Evolutionary conservation across 2,888 invertebrate species (phyloP).

Genomic region (Plagodis pulveraria): DNA sequence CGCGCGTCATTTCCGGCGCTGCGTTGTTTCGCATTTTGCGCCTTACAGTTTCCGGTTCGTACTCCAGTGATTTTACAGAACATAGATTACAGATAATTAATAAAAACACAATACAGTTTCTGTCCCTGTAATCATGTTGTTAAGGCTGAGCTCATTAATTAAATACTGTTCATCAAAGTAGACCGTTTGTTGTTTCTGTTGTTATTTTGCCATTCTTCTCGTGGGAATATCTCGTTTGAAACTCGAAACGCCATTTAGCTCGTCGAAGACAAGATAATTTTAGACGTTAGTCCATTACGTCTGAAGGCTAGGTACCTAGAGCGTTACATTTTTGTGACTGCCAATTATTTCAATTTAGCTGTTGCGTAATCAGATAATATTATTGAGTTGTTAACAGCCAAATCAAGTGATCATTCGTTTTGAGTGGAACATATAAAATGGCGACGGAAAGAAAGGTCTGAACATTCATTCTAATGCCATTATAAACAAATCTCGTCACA

Average conservation of each 20-base stretch:
- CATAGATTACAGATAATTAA: neutral
- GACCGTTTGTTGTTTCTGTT: conserved; percentile 8
- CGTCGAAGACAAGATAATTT: conserved; percentile 18
- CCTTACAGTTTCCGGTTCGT: conserved; percentile 53
- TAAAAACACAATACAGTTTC: too few species aligned
- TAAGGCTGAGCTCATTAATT: conserved; percentile 6
- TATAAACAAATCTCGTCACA: too few species aligned
- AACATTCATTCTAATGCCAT: too few species aligned
- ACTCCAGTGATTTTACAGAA: conserved; percentile 21
- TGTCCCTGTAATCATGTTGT: conserved; percentile 10
- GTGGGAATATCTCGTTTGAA: conserved; percentile 11
- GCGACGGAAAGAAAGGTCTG: neutral
- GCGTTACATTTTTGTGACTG: conserved; percentile 14
- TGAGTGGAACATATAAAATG: neutral
- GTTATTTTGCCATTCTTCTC: conserved; percentile 8
- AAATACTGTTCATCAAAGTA: conserved; percentile 2
- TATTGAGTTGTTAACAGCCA: conserved; percentile 6
- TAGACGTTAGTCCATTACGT: conserved; percentile 18
- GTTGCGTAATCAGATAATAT: conserved; percentile 9
- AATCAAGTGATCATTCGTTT: neutral
- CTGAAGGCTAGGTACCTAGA: conserved; percentile 3
- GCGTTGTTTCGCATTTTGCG: conserved; percentile 53
- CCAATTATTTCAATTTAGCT: conserved; percentile 18
- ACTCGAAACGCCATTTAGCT: conserved; percentile 17
- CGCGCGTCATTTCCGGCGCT: conserved; percentile 60